Conservation (phyloP, 2,888 invertebrate genomes). For the Heliothis peltigera region DNA sequence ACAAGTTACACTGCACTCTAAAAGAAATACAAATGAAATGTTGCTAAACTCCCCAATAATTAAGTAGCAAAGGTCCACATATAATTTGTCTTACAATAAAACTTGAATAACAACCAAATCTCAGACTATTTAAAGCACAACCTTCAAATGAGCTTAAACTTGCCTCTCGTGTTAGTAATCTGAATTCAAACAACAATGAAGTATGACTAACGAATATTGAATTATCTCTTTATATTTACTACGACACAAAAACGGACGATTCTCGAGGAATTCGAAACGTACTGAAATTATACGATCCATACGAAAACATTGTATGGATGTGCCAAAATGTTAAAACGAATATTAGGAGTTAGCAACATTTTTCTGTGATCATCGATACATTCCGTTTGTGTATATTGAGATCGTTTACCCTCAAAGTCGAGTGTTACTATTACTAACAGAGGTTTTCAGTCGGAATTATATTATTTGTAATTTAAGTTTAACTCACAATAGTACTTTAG, state of each 20-base stretch:
- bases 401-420: slow-evolving; percentile 79
- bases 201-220: slow-evolving; percentile 54
- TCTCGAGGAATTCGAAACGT: slow-evolving; percentile 50
- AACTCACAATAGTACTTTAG: slow-evolving; percentile 31
- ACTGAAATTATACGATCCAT: slow-evolving; percentile 33
- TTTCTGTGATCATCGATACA: slow-evolving; percentile 69
- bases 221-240: slow-evolving; percentile 65
- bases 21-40: slow-evolving; percentile 72
- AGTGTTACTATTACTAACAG: slow-evolving; percentile 76
- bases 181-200: slow-evolving; percentile 63
- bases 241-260: slow-evolving; percentile 51
- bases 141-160: slow-evolving; percentile 82
- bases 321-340: slow-evolving; percentile 36
- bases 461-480: slow-evolving; percentile 74
- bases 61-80: slow-evolving; percentile 52
- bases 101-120: slow-evolving; percentile 72
- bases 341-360: slow-evolving; percentile 83
- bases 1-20: slow-evolving; percentile 61
- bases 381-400: slow-evolving; percentile 74
- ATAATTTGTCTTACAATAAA: slow-evolving; percentile 59
- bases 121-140: slow-evolving; percentile 83
- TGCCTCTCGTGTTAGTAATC: slow-evolving; percentile 63
- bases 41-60: slow-evolving; percentile 79
- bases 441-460: slow-evolving; percentile 65
- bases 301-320: slow-evolving; percentile 29